phyloP scores from a whole-genome alignment of 2,888 invertebrate species.

The Latrodectus hesperus region DNA sequence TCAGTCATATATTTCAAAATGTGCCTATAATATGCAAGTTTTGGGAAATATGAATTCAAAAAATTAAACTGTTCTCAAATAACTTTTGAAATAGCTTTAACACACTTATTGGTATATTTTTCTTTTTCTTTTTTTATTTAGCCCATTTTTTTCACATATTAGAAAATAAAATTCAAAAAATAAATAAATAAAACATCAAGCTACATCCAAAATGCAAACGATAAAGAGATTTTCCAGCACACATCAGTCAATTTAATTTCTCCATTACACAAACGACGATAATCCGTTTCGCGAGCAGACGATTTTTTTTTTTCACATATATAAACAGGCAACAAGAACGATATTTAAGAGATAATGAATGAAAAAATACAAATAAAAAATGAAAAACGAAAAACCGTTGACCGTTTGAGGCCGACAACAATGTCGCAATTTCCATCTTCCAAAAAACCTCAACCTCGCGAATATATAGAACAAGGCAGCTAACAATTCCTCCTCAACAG shows the following conservation, averaged over 20 bases:
- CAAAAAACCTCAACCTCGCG: background rate
- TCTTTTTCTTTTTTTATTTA: too few species aligned
- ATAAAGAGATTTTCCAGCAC: background rate
- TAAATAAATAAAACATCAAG: background rate
- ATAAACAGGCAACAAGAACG: background rate
- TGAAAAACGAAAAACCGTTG: slow-evolving; percentile 23
- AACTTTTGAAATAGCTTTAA: too few species aligned
- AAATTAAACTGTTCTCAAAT: too few species aligned
- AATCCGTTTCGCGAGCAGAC: background rate
- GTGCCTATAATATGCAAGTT: too few species aligned
- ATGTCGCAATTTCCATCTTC: slow-evolving; percentile 41
- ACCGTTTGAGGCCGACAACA: slow-evolving; percentile 54
- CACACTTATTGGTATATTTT: too few species aligned
- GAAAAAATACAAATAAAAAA: background rate
- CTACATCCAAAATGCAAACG: background rate
- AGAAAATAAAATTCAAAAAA: too few species aligned
- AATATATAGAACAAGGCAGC: slow-evolving; percentile 36
- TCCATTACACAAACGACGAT: background rate
- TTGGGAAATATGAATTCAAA: too few species aligned
- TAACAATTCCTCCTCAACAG: slow-evolving; percentile 19
- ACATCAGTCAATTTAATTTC: background rate
- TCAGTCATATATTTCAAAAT: too few species aligned
- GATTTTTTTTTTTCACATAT: background rate
- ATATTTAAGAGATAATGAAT: background rate
- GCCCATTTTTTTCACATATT: too few species aligned